Percentiles rank a stretch among this genome's conserved stretches.
phyloP scores from a whole-genome alignment of 2,113 vertebrate genomes.

The Charina bottae region DNA sequence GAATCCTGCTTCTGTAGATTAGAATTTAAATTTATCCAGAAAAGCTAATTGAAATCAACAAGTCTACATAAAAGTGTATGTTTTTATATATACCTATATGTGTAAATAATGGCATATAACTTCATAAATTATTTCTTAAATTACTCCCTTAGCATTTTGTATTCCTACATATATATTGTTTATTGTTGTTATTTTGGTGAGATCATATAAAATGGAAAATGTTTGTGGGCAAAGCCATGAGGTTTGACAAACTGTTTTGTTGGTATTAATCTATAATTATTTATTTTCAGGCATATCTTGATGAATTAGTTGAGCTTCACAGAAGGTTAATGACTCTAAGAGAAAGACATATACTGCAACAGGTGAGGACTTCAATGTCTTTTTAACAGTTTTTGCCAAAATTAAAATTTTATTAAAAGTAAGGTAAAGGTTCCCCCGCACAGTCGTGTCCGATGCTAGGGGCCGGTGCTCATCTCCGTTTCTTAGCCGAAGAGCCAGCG shows the following conservation, averaged over 20 bases:
- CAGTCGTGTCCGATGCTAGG: too few species aligned
- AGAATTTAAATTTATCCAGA: background rate
- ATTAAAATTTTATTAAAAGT: background rate
- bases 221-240: slow-evolving; percentile 18
- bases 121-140: background rate
- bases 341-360: slow-evolving; percentile 94
- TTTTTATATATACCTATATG: background rate
- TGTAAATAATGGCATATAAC: background rate
- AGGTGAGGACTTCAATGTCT: slow-evolving; percentile 78
- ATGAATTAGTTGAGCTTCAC: slow-evolving; percentile 96
- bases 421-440: too few species aligned
- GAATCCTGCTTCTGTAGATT: background rate
- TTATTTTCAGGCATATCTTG: slow-evolving; percentile 88
- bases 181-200: background rate
- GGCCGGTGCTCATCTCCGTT: too few species aligned
- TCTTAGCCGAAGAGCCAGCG: too few species aligned
- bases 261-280: slow-evolving; percentile 16
- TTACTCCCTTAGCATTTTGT: background rate
- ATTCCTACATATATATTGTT: background rate
- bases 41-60: background rate
- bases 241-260: slow-evolving; percentile 40
- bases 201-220: background rate
- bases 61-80: background rate
- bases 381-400: slow-evolving; percentile 9
- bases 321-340: slow-evolving; percentile 95